A percentile compares a stretch with the other conserved stretches of the same genome.
Evolutionary conservation across 1,140 invertebrate species (phyloP).

Genomic region (Euura saliciscinereae): DNA sequence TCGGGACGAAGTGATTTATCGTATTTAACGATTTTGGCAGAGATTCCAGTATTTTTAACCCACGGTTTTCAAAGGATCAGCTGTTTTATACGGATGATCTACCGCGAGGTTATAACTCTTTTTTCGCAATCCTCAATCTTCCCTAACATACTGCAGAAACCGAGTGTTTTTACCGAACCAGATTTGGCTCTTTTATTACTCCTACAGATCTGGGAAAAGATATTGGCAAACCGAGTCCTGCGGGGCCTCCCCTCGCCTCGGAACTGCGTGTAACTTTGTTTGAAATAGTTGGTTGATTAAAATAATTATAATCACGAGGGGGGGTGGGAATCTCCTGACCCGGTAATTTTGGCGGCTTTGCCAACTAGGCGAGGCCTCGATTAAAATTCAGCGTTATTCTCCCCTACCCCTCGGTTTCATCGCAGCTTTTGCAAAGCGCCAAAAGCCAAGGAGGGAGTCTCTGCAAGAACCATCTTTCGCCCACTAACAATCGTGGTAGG

Average conservation of each 20-base stretch:
- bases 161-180: not conserved
- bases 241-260: too few relatives aligned
- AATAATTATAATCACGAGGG: not conserved
- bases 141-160: not conserved
- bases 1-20: too few relatives aligned
- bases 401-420: not conserved
- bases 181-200: not conserved
- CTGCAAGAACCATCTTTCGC: not conserved
- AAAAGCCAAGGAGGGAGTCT: not conserved
- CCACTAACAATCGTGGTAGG: too few relatives aligned
- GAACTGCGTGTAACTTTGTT: not conserved
- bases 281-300: not conserved
- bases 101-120: not conserved
- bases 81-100: not conserved
- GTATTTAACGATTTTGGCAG: not conserved
- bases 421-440: not conserved
- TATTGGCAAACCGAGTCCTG: too few relatives aligned
- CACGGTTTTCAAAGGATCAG: not conserved
- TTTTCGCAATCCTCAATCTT: not conserved
- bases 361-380: not conserved
- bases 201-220: too few relatives aligned
- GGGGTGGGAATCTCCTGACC: not conserved
- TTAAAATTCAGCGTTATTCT: slow-evolving; percentile 2
- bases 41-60: not conserved
- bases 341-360: not conserved